A percentile compares a stretch with the other conserved stretches of the same genome.
These are phyloP conservation scores for Baronia brevicornis DNA, from an alignment of 2,888 invertebrate genomes.

Conservation along the genomic window DNA sequence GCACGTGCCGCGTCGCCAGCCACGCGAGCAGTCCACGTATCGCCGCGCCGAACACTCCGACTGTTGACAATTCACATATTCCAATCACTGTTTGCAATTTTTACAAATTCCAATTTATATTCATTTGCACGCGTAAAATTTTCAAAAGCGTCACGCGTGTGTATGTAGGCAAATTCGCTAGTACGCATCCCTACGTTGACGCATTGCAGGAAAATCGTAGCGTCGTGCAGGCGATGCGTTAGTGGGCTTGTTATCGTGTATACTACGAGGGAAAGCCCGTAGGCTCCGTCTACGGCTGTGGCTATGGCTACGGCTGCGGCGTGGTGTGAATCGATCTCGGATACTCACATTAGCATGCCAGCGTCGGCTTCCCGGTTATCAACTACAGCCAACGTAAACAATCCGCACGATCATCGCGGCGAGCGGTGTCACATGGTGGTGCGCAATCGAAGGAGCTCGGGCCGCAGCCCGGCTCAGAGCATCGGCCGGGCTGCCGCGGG, in stretches of 20 bases:
- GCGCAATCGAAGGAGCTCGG: constrained; percentile 50
- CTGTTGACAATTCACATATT: constrained; percentile 58
- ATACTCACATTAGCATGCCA: constrained; percentile 75
- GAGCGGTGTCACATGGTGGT: constrained; percentile 53
- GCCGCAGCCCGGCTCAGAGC: constrained; percentile 44
- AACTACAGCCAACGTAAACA: constrained; percentile 70
- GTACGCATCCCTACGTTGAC: constrained; percentile 46
- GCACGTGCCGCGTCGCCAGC: constrained; percentile 19
- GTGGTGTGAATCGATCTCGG: constrained; percentile 31
- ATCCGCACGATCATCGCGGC: constrained; percentile 58
- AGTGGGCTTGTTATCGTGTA: constrained; percentile 19
- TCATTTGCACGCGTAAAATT: too few relatives aligned
- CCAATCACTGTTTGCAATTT: constrained; percentile 22
- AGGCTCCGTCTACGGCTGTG: constrained; percentile 16
- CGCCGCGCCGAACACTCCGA: constrained; percentile 64
- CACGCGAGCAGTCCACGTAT: constrained; percentile 51
- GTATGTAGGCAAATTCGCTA: constrained; percentile 31
- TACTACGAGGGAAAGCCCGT: constrained; percentile 14
- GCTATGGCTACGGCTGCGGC: constrained; percentile 21
- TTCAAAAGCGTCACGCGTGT: constrained; percentile 21
- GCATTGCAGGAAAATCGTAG: constrained; percentile 61
- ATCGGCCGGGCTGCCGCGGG: constrained; percentile 60
- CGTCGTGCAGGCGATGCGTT: constrained; percentile 18
- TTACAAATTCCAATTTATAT: too few relatives aligned
- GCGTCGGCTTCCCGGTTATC: constrained; percentile 65